Evolutionary conservation across 2,113 vertebrate genomes (phyloP).

Genomic region (Triplophysa rosa): DNA sequence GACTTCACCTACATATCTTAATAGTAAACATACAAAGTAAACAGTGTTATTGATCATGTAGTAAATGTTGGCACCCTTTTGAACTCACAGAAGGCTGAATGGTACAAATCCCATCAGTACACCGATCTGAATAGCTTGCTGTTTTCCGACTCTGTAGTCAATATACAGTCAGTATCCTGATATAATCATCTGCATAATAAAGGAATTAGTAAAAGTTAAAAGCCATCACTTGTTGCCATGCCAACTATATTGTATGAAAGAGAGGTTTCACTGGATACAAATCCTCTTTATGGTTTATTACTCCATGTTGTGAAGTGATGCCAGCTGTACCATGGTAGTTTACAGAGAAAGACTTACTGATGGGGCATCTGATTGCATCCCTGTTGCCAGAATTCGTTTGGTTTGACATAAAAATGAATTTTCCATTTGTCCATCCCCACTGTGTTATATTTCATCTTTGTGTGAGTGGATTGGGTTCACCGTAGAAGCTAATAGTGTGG

Average conservation of each 20-base stretch:
- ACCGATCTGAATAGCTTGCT: conserved; percentile 12
- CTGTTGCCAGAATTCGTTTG: neutral
- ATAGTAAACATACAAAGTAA: too few species aligned
- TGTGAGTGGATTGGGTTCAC: neutral
- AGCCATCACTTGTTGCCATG: conserved; percentile 38
- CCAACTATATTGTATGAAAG: neutral
- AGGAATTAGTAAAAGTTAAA: conserved; percentile 31
- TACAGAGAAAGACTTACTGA: neutral
- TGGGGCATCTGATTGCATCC: neutral
- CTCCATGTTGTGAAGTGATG: neutral
- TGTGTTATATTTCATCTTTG: neutral
- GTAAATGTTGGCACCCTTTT: too few species aligned
- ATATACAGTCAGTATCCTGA: neutral
- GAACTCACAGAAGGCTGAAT: too few species aligned
- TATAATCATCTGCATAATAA: conserved; percentile 14
- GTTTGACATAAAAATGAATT: neutral
- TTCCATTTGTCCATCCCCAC: neutral
- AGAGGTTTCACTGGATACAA: conserved; percentile 1
- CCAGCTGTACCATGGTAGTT: conserved; percentile 19
- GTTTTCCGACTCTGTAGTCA: neutral
- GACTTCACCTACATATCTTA: too few species aligned
- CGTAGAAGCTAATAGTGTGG: neutral
- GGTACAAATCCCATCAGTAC: too few species aligned
- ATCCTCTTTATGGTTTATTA: neutral
- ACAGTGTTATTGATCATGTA: too few species aligned